Percentiles rank a stretch among this genome's conserved stretches.
Conservation (phyloP, 2,888 invertebrate species). For the Orchesella flavescens region DNA sequence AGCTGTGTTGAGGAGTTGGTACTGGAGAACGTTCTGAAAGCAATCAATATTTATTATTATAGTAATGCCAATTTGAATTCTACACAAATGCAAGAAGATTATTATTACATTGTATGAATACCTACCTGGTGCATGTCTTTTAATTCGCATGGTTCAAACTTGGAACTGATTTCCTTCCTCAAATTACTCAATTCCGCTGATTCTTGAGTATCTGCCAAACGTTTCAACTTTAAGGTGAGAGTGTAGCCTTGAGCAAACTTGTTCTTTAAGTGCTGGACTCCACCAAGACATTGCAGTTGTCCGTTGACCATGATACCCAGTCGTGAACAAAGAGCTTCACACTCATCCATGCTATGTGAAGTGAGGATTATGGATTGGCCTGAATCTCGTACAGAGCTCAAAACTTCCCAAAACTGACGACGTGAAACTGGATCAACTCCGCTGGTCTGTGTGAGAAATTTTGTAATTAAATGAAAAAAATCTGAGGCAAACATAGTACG, state of each 20-base stretch:
- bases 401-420: conserved; percentile 80
- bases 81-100: too few relatives aligned
- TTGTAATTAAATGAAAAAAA: too few relatives aligned
- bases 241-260: conserved; percentile 77
- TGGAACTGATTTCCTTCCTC: conserved; percentile 74
- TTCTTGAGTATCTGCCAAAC: conserved; percentile 23
- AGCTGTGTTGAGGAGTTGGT: conserved; percentile 1
- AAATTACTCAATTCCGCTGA: too few relatives aligned
- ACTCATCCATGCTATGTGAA: conserved; percentile 89
- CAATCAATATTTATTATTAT: too few relatives aligned
- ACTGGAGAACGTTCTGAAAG: not conserved
- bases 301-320: conserved; percentile 86
- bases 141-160: conserved; percentile 78
- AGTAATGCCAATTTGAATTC: too few relatives aligned
- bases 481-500: too few relatives aligned
- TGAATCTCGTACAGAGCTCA: conserved; percentile 76
- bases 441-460: too few relatives aligned
- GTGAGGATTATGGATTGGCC: conserved; percentile 80
- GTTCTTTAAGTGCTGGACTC: conserved; percentile 81
- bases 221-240: conserved; percentile 55
- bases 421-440: conserved; percentile 79
- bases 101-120: too few relatives aligned
- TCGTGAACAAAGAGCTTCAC: conserved; percentile 85
- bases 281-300: conserved; percentile 82
- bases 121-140: conserved; percentile 83